Conservation (phyloP, 2,113 vertebrate species). For the Oncorhynchus mykiss region DNA sequence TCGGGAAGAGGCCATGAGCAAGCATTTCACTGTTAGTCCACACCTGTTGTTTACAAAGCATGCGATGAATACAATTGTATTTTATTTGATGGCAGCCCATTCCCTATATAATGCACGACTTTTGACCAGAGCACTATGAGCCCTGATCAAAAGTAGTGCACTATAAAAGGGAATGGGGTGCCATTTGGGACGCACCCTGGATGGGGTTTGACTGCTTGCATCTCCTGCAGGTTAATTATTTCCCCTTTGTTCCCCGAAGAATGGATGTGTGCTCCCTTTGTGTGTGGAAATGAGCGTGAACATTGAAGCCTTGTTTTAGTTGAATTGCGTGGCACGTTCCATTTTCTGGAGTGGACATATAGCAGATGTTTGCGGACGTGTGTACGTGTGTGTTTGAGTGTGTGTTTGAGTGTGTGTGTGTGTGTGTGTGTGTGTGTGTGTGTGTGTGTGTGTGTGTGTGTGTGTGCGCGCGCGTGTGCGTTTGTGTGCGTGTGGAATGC, state of each 20-base stretch:
- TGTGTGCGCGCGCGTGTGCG: not conserved
- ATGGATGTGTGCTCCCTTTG: not conserved
- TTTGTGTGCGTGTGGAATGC: constrained; percentile 4
- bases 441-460: constrained; percentile 7
- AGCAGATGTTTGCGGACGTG: not conserved
- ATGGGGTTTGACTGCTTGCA: not conserved
- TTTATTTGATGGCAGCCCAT: no score
- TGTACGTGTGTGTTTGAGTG: not conserved
- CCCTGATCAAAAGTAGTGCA: no score
- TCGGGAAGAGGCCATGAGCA: no score
- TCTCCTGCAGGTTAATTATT: not conserved
- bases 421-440: not conserved
- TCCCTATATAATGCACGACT: no score
- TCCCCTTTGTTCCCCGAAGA: not conserved
- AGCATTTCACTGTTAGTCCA: no score
- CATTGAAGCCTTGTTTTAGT: constrained; percentile 9
- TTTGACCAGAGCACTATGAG: no score
- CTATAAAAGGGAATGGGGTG: no score
- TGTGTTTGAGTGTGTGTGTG: no score
- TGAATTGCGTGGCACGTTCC: not conserved
- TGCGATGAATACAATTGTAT: no score
- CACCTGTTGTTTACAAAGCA: no score
- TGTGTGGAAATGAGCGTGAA: not conserved
- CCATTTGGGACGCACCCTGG: no score
- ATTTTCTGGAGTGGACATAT: not conserved